Evolutionary conservation across 2,113 vertebrate genomes (phyloP), one percentile per base, ranked within the genome.

Genomic region (Sinocyclocheilus anophthalmus): DNA sequence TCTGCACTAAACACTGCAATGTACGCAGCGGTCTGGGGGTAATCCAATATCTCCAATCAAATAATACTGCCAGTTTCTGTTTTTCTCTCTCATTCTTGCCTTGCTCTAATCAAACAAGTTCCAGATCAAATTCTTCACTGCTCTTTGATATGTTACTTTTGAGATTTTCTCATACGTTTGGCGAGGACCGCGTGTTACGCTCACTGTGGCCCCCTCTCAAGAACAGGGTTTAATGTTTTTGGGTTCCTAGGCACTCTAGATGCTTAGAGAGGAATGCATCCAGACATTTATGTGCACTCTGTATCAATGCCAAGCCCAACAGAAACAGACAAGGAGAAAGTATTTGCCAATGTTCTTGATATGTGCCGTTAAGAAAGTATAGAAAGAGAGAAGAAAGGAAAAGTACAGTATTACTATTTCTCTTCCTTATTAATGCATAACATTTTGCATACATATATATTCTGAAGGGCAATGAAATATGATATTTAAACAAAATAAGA

Each of bases 1-100:
- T 75, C 73, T 73, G 65, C 81, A 84, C 48, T 61, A 39, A 88
- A 86, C 59, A 59, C 78, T 84, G 80, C 79, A 84, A 57, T 48
- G 59, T 53, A 85, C 61, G 20, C 69, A 89, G 70, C 65, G 45
- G 67, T 81, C 85, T 59, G 45, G 79, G 18, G 30, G 76, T 26
- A 85, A 73, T 76, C 70, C 39, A 61, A 85, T 83, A 76, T 61
- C 22, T 61, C 77, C 45, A 42, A 55, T 85, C 83, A 81, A 84
- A 72, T 39, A 79, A 67, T 81, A 50, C 67, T 69, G 79, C 45
- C 61, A 73, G 1, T 72, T 53, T 82, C n/a, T 88, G 70, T 69
- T 72, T 79, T 50, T 69, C 87, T 39, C 48, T 63, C 59, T 84
- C 76, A 20, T 50, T 75, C 53, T 76, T 78, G 39, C 53, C 22